phyloP scores from a whole-genome alignment of 2,888 invertebrate species.

The Cybosia mesomella region DNA sequence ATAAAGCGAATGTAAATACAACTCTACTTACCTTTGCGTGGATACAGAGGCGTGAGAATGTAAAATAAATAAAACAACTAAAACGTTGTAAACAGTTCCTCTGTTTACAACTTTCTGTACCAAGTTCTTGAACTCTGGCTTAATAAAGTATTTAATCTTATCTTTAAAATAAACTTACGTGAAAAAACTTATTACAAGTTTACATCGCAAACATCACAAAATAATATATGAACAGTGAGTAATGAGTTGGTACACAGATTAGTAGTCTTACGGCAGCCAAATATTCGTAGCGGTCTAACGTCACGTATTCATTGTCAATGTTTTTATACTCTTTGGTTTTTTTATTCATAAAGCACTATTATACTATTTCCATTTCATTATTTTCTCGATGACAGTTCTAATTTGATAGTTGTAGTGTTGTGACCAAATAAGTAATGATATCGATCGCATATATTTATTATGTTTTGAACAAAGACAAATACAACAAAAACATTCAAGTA shows the following conservation, averaged over 20 bases:
- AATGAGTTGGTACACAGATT: conserved; percentile 1
- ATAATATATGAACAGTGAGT: conserved; percentile 6
- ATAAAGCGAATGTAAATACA: too few relatives aligned
- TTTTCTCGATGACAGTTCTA: too few relatives aligned
- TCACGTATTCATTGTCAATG: conserved; percentile 1
- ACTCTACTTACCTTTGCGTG: too few relatives aligned
- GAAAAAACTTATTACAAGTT: conserved; percentile 6
- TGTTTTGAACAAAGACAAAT: too few relatives aligned
- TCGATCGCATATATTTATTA: too few relatives aligned
- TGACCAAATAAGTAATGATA: too few relatives aligned
- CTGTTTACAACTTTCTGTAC: not conserved
- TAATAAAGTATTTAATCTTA: not conserved
- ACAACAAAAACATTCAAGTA: too few relatives aligned
- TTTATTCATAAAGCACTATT: not conserved
- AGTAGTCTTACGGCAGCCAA: conserved; percentile 1
- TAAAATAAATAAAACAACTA: not conserved
- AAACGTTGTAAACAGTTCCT: not conserved
- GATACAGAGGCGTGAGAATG: too few relatives aligned
- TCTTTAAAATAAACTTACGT: conserved; percentile 8
- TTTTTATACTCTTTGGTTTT: not conserved
- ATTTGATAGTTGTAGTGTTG: too few relatives aligned
- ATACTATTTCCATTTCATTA: too few relatives aligned
- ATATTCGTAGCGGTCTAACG: not conserved
- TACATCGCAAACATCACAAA: not conserved
- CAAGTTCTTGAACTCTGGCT: conserved; percentile 5